Evolutionary conservation across 2,113 vertebrate genomes (phyloP).

Genomic region (Centropus bengalensis): DNA sequence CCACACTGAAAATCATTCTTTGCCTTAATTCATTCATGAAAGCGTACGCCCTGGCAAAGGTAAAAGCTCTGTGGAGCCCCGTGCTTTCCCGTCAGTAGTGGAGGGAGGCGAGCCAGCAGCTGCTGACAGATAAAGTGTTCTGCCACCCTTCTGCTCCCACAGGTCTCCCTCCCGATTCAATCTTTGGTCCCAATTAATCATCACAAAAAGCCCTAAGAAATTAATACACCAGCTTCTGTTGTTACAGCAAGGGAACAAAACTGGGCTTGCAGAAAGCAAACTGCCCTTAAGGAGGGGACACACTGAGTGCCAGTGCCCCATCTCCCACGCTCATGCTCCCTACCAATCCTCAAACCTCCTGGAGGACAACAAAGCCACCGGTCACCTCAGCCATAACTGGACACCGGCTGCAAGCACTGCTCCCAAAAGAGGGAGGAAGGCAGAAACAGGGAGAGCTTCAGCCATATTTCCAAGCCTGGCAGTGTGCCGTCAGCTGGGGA

Average conservation of each 20-base stretch:
- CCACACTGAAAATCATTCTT: not conserved
- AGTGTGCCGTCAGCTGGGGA: not conserved
- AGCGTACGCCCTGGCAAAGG: not conserved
- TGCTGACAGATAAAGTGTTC: constrained; percentile 27
- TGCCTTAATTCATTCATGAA: not conserved
- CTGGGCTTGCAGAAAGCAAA: not conserved
- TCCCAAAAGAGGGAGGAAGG: not conserved
- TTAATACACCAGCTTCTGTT: not conserved
- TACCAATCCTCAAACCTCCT: not conserved
- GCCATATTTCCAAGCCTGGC: accelerated
- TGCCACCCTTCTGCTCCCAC: constrained; percentile 21
- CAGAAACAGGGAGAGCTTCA: not conserved
- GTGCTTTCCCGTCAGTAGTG: not conserved
- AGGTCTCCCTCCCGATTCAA: not conserved
- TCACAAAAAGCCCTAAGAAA: constrained; percentile 7
- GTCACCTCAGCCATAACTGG: not conserved
- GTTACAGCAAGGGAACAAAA: not conserved
- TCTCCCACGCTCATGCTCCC: accelerated
- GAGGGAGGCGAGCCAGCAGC: not conserved
- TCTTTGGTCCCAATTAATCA: constrained; percentile 30
- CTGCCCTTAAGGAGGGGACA: not conserved
- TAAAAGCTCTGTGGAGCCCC: not conserved
- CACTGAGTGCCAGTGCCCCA: accelerated
- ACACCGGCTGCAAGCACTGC: not conserved
- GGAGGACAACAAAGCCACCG: not conserved